Conservation (phyloP, 2,113 vertebrate species). For the Tenrec ecaudatus region DNA sequence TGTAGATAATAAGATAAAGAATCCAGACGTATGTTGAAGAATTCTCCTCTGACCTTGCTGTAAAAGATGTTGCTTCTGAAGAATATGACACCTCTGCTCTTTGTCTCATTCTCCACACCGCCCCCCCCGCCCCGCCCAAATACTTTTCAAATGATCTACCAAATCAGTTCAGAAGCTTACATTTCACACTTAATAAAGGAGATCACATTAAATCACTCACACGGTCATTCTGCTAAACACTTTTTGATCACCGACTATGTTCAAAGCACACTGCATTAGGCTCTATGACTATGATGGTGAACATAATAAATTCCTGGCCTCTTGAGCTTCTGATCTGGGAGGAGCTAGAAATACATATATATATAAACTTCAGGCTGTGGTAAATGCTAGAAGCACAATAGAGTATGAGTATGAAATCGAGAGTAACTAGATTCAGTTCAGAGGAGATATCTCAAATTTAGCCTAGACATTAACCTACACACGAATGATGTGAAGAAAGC, state of each 20-base stretch:
- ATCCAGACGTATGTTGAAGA: neutral
- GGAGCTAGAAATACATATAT: neutral
- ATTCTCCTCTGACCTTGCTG: neutral
- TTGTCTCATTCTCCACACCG: neutral
- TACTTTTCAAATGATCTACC: neutral
- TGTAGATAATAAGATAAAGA: neutral
- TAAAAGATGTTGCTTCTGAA: conserved; percentile 11
- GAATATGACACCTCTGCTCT: neutral
- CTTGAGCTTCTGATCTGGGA: neutral
- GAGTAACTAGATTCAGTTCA: neutral
- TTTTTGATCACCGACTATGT: neutral
- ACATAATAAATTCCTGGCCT: neutral
- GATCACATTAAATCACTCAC: neutral
- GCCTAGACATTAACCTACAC: neutral
- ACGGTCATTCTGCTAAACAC: neutral
- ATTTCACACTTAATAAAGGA: neutral
- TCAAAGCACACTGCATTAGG: neutral
- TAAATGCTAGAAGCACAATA: neutral
- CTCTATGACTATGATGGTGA: neutral
- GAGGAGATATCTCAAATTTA: neutral
- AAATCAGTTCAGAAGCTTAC: neutral
- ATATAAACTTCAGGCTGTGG: neutral
- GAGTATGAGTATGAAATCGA: neutral
- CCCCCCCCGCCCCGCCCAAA: neutral
- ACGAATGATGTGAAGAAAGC: neutral